Evolutionary conservation across 2,888 invertebrate species (phyloP).

Genomic region (Cheilosia scutellata): DNA sequence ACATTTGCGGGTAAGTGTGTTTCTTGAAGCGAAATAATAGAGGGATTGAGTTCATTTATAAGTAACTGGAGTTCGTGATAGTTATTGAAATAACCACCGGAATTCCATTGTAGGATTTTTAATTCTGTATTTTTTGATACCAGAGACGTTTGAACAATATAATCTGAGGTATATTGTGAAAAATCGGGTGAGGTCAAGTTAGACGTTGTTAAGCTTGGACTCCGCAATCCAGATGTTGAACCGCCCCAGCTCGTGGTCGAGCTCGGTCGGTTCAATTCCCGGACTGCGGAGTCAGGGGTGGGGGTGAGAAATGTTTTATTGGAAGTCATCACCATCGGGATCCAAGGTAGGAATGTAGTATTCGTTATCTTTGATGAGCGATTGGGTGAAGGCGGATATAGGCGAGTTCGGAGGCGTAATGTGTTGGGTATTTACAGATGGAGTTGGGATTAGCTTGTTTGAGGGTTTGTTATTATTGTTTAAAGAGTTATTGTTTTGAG

Average conservation of each 20-base stretch:
- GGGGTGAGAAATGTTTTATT: no score
- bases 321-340: no score
- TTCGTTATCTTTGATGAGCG: background rate
- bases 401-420: background rate
- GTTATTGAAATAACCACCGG: background rate
- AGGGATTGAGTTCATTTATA: background rate
- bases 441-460: background rate
- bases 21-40: constrained; percentile 1
- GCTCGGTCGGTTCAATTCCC: background rate
- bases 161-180: no score
- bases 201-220: no score
- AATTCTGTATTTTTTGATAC: background rate
- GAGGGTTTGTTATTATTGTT: background rate
- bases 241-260: background rate
- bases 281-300: no score
- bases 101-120: background rate
- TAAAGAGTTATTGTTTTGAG: constrained; percentile 1
- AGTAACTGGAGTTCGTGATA: constrained; percentile 2
- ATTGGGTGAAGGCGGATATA: background rate
- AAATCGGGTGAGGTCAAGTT: no score
- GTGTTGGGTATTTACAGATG: constrained; percentile 4
- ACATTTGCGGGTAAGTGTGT: background rate
- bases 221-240: no score
- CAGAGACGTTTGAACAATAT: no score
- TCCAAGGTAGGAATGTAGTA: background rate